phyloP scores from a whole-genome alignment of 2,113 vertebrate species.

The Telmatochromis bifrenatus region DNA sequence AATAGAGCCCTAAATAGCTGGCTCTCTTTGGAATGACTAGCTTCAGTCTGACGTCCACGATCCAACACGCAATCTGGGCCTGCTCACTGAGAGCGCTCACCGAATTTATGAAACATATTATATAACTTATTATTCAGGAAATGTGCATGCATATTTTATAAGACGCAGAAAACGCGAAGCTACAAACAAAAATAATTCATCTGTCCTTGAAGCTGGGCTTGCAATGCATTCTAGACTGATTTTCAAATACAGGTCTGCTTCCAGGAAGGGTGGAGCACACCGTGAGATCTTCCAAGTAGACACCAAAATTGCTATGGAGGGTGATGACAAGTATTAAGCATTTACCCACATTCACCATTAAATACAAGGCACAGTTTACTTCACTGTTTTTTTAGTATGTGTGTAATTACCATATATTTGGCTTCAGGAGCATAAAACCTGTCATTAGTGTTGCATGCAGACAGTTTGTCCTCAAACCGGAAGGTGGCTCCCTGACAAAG shows the following conservation, averaged over 20 bases:
- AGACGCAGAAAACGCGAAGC: not conserved
- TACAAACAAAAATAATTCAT: not conserved
- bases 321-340: conserved; percentile 25
- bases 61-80: not conserved
- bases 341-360: conserved; percentile 25
- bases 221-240: not conserved
- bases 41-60: not conserved
- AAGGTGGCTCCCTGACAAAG: not conserved
- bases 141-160: not conserved
- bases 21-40: not conserved
- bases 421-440: conserved; percentile 14
- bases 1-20: not conserved
- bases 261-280: conserved; percentile 41
- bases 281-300: conserved; percentile 19
- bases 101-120: not conserved
- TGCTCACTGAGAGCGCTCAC: not conserved
- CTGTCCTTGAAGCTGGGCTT: not conserved
- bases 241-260: conserved; percentile 34
- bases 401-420: conserved; percentile 19
- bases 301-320: conserved; percentile 44
- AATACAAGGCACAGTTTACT: conserved; percentile 16
- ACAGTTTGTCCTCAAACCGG: not conserved
- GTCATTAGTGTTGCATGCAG: conserved; percentile 28
- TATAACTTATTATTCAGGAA: not conserved
- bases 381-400: conserved; percentile 6